Percentiles rank a stretch among this genome's conserved stretches.
Conservation (phyloP, 2,113 vertebrate genomes). For the Pitta sordida region DNA sequence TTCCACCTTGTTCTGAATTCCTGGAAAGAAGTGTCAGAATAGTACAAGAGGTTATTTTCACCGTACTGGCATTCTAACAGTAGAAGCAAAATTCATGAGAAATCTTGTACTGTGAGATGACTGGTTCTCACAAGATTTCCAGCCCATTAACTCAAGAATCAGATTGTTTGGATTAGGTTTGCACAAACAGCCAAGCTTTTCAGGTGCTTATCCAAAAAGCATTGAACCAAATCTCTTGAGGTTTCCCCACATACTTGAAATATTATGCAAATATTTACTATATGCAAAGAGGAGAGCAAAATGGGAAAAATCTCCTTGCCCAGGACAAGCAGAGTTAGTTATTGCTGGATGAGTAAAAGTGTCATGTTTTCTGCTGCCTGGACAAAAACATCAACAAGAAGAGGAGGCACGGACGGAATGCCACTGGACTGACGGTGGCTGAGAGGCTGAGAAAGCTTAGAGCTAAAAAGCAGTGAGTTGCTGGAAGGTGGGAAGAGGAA, state of each 20-base stretch:
- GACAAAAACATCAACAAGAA: background rate
- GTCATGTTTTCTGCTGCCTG: background rate
- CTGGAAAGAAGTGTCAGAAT: background rate
- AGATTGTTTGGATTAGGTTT: slow-evolving; percentile 51
- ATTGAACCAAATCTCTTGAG: slow-evolving; percentile 45
- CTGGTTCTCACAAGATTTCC: slow-evolving; percentile 50
- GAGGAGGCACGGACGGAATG: background rate
- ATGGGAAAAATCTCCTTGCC: background rate
- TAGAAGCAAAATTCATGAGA: background rate
- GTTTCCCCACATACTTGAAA: slow-evolving; percentile 8
- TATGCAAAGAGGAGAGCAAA: background rate
- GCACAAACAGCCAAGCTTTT: slow-evolving; percentile 28
- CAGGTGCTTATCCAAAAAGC: slow-evolving; percentile 45
- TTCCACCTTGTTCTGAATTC: background rate
- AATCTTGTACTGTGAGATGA: slow-evolving; percentile 18
- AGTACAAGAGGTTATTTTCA: slow-evolving; percentile 5
- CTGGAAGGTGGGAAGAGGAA: background rate
- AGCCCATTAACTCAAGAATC: slow-evolving; percentile 58
- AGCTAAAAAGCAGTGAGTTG: background rate
- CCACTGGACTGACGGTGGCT: background rate
- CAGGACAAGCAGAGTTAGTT: background rate
- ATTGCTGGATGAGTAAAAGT: background rate
- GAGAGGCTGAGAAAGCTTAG: background rate
- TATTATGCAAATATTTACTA: slow-evolving; percentile 47
- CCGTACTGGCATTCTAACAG: background rate